Base-by-base conservation (phyloP, 1,140 invertebrate species). In the Ceratosolen solmsi region DNA sequence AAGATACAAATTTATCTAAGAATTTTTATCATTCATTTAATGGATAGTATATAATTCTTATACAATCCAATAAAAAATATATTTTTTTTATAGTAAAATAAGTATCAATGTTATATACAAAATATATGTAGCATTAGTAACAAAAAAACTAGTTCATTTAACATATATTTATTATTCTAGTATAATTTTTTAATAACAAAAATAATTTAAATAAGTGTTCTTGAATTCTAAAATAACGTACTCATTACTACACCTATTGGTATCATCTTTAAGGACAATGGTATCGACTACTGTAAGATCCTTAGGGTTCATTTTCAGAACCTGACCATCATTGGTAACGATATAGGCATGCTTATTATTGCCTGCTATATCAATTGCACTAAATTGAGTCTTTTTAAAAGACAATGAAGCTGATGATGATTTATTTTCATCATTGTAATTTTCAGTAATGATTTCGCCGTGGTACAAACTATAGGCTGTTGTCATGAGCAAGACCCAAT, bases 231-330 rank as follows among this genome's bases (percentile, higher is more conserved):
- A 79, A 70, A 58, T 71, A 84, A n/a, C 88, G 3, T 86, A 92
- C 86, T 94, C 94, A 86, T 95, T 94, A 68, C 90, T 91, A 84
- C 94, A 95, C 85, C 90, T 93, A 86, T 93, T 94, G 2, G 92
- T 88, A 82, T 95, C 94, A 86, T 95, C 94, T 85, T 93, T 92
- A 25, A 95, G 89, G 82, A 93, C 86, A 56, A 95, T 93, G 87
- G 94, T 94, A 85, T 94, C 92, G 83, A 93, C 86, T 56, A 92
- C 86, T 86, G 90, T 91, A 84, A 94, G 91, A 84, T 90, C 89
- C 77, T 91, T 85, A 85, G 93, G 92, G 85, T 89, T 87, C 74
- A 93, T 92, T 89, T 93, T 94, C 83, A 93, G 93, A 17, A 95
- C 92, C 72, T 92, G 90, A 25, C 94, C 94, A 86, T 93, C 91